These are phyloP conservation scores for Boulengeromyrus knoepffleri DNA, from an alignment of 2,113 vertebrate species.

Conservation along the genomic window DNA sequence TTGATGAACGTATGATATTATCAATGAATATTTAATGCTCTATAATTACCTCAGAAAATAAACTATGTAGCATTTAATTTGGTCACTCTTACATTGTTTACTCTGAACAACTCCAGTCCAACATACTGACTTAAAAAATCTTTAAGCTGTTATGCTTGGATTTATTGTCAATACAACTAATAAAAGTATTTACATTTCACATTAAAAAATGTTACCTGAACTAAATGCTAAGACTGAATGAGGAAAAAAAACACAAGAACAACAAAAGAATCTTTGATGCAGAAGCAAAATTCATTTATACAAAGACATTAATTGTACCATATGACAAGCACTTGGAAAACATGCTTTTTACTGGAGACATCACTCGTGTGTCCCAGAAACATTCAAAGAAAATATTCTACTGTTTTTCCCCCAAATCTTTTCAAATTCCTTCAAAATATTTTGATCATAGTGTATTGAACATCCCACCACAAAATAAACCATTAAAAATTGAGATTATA, in stretches of 20 bases:
- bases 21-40: conserved; percentile 23
- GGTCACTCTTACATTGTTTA: conserved; percentile 10
- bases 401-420: neutral
- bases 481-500: neutral
- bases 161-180: neutral
- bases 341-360: neutral
- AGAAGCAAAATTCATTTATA: neutral
- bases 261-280: neutral
- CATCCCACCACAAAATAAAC: neutral
- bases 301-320: neutral
- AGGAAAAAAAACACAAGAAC: neutral
- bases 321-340: neutral
- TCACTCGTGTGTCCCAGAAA: neutral
- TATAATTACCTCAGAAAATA: conserved; percentile 14
- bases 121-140: neutral
- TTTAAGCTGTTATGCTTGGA: neutral
- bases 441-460: neutral
- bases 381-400: neutral
- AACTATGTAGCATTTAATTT: conserved; percentile 21
- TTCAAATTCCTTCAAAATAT: neutral
- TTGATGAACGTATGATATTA: neutral
- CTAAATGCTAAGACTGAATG: neutral
- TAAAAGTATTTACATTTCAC: neutral
- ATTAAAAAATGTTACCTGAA: neutral
- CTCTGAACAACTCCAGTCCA: neutral